Evolutionary conservation across 2,113 vertebrate genomes (phyloP).

Genomic region (Corydoras maculifer): DNA sequence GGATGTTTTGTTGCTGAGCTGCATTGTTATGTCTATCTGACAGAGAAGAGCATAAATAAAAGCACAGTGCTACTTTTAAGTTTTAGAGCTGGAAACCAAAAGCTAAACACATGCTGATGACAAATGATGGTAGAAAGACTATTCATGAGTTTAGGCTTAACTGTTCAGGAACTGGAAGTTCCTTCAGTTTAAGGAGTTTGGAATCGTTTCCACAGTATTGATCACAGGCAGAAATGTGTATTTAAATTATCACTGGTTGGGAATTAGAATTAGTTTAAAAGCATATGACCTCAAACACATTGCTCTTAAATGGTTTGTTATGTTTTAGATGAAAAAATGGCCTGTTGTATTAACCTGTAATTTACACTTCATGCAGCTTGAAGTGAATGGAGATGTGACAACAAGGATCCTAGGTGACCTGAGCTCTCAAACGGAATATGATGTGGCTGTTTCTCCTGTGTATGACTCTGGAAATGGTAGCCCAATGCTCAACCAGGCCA

Average conservation of each 20-base stretch:
- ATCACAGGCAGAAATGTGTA: neutral
- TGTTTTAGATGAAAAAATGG: no score
- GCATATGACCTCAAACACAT: no score
- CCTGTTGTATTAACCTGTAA: neutral
- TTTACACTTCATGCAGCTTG: slow-evolving; percentile 67
- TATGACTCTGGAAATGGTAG: slow-evolving; percentile 77
- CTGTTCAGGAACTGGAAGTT: slow-evolving; percentile 27
- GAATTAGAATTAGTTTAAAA: no score
- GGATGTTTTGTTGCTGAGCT: slow-evolving; percentile 17
- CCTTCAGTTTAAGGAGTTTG: neutral
- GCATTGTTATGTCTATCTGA: slow-evolving; percentile 3
- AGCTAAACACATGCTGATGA: slow-evolving; percentile 45
- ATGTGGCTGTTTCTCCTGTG: slow-evolving; percentile 75
- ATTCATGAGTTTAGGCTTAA: slow-evolving; percentile 21
- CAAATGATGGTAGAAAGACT: neutral
- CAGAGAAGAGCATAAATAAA: slow-evolving; percentile 49
- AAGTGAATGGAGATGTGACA: slow-evolving; percentile 74
- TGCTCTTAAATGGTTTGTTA: no score
- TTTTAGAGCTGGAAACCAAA: slow-evolving; percentile 33
- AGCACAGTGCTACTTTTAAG: slow-evolving; percentile 37
- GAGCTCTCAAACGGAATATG: slow-evolving; percentile 81
- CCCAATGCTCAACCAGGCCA: slow-evolving; percentile 66
- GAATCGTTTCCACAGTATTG: neutral
- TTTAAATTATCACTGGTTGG: no score
- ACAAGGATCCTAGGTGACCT: slow-evolving; percentile 73